Conservation (phyloP, 2,888 invertebrate species). For the Thymelicus acteon region DNA sequence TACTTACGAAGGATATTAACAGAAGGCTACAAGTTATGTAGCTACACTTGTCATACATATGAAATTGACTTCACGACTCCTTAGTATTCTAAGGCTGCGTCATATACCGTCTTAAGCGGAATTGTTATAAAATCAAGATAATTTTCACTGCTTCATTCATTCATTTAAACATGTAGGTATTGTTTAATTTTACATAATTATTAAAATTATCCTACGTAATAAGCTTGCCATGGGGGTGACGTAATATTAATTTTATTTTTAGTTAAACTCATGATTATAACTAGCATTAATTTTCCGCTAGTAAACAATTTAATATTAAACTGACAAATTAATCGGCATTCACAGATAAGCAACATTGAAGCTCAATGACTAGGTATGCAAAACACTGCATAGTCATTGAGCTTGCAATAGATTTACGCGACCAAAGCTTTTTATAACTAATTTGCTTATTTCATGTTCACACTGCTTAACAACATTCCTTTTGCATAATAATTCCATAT, state of each 20-base stretch:
- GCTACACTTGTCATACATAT: constrained; percentile 34
- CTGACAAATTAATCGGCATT: neutral
- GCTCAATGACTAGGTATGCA: neutral
- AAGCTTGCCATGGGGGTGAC: neutral
- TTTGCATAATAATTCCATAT: constrained; percentile 3
- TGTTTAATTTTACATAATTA: constrained; percentile 13
- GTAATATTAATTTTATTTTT: neutral
- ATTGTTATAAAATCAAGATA: constrained; percentile 33
- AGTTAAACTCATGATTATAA: neutral
- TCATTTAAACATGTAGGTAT: neutral
- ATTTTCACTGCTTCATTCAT: constrained; percentile 10
- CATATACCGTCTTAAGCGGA: constrained; percentile 26
- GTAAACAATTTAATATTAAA: neutral
- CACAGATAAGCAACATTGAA: neutral
- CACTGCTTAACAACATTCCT: neutral
- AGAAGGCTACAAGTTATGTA: constrained; percentile 25
- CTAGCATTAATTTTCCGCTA: too few relatives aligned
- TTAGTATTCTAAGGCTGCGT: constrained; percentile 35
- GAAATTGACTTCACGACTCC: constrained; percentile 33
- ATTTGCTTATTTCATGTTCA: neutral
- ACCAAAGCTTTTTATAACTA: neutral
- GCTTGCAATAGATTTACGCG: neutral
- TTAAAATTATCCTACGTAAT: neutral
- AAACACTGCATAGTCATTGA: neutral
- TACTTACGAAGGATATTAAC: constrained; percentile 34